A percentile compares a stretch with the other conserved stretches of the same genome.
Evolutionary conservation across 2,113 vertebrate species (phyloP).

Genomic region (Grammomys surdaster): DNA sequence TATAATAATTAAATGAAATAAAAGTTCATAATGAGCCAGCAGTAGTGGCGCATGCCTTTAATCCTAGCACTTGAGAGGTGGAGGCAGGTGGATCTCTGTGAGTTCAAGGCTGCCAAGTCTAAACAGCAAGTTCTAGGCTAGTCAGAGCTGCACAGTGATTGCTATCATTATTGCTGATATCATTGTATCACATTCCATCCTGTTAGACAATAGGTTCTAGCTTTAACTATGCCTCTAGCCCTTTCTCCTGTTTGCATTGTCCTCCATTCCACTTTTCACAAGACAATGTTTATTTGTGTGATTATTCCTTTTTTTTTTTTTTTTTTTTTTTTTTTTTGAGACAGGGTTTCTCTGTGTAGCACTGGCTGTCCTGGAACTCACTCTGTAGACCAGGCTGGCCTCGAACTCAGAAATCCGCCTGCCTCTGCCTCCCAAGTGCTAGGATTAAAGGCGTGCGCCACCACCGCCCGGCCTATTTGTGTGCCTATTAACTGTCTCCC

Average conservation of each 20-base stretch:
- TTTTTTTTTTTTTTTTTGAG: too few species aligned
- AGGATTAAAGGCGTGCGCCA: too few species aligned
- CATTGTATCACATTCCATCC: constrained; percentile 39
- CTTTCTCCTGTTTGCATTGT: constrained; percentile 24
- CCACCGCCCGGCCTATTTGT: not conserved
- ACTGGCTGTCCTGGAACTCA: too few species aligned
- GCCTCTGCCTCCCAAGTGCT: too few species aligned
- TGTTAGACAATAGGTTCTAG: not conserved
- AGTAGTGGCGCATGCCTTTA: not conserved
- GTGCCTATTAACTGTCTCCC: constrained; percentile 41
- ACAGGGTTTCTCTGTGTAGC: too few species aligned
- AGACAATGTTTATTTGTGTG: constrained; percentile 20
- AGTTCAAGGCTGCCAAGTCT: not conserved
- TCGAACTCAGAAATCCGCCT: too few species aligned
- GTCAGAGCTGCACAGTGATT: constrained; percentile 34
- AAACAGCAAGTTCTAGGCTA: constrained; percentile 12
- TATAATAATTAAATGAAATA: constrained; percentile 56
- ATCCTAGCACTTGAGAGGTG: not conserved
- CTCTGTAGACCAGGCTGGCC: too few species aligned
- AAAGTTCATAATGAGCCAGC: not conserved
- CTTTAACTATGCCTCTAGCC: constrained; percentile 37
- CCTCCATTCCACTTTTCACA: constrained; percentile 16
- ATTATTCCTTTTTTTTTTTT: too few species aligned
- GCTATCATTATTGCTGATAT: not conserved
- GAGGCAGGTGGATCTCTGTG: not conserved